Evolutionary conservation across 1,140 invertebrate species (phyloP), one percentile per base, ranked within the genome.

Genomic region (Aphelenchoides besseyi): DNA sequence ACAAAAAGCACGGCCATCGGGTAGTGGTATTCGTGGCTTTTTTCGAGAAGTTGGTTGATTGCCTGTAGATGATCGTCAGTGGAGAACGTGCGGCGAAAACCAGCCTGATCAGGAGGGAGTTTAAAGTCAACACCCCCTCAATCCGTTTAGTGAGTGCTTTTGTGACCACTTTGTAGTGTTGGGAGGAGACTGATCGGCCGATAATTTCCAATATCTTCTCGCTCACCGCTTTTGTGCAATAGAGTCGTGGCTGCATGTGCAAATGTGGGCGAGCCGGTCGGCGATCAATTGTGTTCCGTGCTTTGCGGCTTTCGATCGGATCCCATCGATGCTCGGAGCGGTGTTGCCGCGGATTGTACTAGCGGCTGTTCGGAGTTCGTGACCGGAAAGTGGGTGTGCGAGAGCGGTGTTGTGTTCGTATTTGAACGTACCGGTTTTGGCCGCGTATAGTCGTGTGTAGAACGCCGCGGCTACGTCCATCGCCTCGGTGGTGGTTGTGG

Each of bases 31-130:
- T 35, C 29, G 29, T 36, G 16, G 12, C 18, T 54, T 48, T 33
- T 57, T 37, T 53, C 48, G 23, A 74, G 18, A 18, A 79, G 66
- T 0, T 30, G 48, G 18, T 71, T 61, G 3, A 79, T 30, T 2
- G 68, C 66, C 29, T 69, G 74, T 16, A 75, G 57, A 52, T 79
- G 64, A 61, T 78, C 76, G 9, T 68, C 0, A 1, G 69, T 69
- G n/a, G 64, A 73, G 53, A 63, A 79, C 5, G 3, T 8, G 9
- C 53, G 52, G 52, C 76, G 41, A 30, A 78, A 78, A 1, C 76
- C 76, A 18, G 77, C 70, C 63, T 79, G 77, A 16, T 64, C 32
- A 26, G n/a, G 8, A 12, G 70, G 72, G 8, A 64, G 32, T 1
- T 2, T 3, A 9, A 23, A 8, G 12, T 48, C 2, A 1, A 73